Base-by-base conservation (phyloP, 2,113 vertebrate genomes). In the Macheiramphus alcinus region DNA sequence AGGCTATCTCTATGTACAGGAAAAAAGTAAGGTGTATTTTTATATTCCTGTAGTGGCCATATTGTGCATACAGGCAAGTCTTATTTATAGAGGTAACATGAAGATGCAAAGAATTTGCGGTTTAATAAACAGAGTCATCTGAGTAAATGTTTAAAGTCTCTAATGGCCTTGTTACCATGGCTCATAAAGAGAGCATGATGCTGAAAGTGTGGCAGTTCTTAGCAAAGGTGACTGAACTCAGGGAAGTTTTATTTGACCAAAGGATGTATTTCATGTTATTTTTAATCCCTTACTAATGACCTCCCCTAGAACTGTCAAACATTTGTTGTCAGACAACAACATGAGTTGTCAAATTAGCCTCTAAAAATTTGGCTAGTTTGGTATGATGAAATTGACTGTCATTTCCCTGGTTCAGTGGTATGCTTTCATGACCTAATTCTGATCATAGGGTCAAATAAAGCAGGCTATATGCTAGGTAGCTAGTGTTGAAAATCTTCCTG, bases 1-100 rank as follows among this genome's bases (percentile, higher is more conserved):
- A 97, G 99, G 99, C 72, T 99, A 99, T 96, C 98, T 99, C 87
- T 99, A 99, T 32, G 98, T 99, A 25, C 99, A 99, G 95, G 99
- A 99, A 94, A 99, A 99, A 99, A 98, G 99, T 99, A 98, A 98
- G 98, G 4, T 47, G 25, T 68, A 25, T 40, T 32, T 86, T 80
- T 90, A 3, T 93, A 25, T 88, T 86, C 63, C 9, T 52, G 0
- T 34, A 25, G 9, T 58, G 48, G 11, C 25, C 15, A 2, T 76
- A 17, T 11, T 75, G 18, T 43, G 15, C 21, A 20, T 47, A 13
- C 1, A 13, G n/a, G 4, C 47, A 48, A 43, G 14, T 48, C 81
- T 75, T 75, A 32, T 36, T 65, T 94, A 65, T 52, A 1, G 4
- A 61, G 13, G 15, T 43, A 40, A 16, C 23, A 3, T 12, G 29